Percentiles rank a stretch among this genome's conserved stretches.
These are phyloP conservation scores for Lates japonicus DNA, from an alignment of 2,797 vertebrate genomes.

Conservation along the genomic window DNA sequence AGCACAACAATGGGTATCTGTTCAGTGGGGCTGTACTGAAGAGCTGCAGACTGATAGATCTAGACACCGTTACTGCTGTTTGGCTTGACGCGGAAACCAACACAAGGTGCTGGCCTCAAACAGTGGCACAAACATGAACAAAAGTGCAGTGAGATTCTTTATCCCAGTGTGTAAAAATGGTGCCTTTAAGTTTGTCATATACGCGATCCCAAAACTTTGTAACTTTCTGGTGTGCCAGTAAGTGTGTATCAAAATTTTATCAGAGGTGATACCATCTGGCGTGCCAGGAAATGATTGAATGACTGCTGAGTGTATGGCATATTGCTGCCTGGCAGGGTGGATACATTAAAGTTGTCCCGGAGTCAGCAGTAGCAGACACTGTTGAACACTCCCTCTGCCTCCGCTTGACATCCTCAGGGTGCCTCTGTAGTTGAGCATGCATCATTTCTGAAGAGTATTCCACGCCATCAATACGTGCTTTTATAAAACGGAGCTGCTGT, in stretches of 20 bases:
- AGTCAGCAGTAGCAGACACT: conserved; percentile 37
- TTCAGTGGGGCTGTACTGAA: conserved; percentile 51
- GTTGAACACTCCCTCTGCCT: conserved; percentile 33
- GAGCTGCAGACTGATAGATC: conserved; percentile 45
- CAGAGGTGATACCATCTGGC: conserved; percentile 67
- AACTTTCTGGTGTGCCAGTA: conserved; percentile 34
- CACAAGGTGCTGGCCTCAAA: not conserved
- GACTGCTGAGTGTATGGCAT: conserved; percentile 67
- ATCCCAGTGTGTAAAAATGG: conserved; percentile 10
- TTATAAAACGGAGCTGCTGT: conserved; percentile 53
- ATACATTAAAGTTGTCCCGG: conserved; percentile 66
- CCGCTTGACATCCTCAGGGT: conserved; percentile 62
- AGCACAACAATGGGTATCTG: conserved; percentile 60
- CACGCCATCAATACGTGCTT: not conserved
- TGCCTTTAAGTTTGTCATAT: conserved; percentile 37
- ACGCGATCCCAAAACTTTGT: conserved; percentile 21
- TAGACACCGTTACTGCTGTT: conserved; percentile 13
- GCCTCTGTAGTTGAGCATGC: conserved; percentile 41
- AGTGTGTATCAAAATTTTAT: conserved; percentile 71
- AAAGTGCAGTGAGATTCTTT: conserved; percentile 9
- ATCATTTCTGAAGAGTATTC: conserved; percentile 35
- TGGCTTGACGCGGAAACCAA: conserved; percentile 47
- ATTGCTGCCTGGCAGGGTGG: conserved; percentile 73
- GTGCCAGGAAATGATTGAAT: conserved; percentile 62
- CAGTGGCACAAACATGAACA: conserved; percentile 14